A percentile compares a stretch with the other conserved stretches of the same genome.
Conservation (phyloP, 2,888 invertebrate genomes). For the Eurytoma californica region DNA sequence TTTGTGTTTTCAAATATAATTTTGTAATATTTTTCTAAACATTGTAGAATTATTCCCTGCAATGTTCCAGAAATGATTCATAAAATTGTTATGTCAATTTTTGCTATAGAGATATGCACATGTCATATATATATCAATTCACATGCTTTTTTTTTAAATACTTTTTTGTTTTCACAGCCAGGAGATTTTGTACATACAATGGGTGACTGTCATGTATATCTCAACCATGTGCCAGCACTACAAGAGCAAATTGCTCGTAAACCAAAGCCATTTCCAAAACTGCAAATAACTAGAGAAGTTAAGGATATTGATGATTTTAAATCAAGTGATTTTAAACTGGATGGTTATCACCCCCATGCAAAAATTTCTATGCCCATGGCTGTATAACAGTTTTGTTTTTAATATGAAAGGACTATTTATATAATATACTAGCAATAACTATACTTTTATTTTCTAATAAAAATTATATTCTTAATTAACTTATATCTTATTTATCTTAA, state of each 20-base stretch:
- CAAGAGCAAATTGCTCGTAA: slow-evolving; percentile 86
- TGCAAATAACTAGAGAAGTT: slow-evolving; percentile 85
- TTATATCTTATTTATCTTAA: slow-evolving; percentile 63
- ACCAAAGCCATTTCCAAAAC: slow-evolving; percentile 89
- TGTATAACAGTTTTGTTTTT: slow-evolving; percentile 76
- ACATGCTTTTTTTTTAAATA: background rate
- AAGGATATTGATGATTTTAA: slow-evolving; percentile 90
- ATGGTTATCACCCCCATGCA: slow-evolving; percentile 90
- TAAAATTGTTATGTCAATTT: slow-evolving; percentile 11
- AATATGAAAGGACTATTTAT: slow-evolving; percentile 42
- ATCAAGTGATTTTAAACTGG: slow-evolving; percentile 89
- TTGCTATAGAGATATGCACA: slow-evolving; percentile 5
- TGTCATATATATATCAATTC: background rate
- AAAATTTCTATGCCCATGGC: slow-evolving; percentile 97
- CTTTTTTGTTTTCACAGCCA: slow-evolving; percentile 77
- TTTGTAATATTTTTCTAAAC: background rate
- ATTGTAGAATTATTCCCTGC: slow-evolving; percentile 23
- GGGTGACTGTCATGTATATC: slow-evolving; percentile 96
- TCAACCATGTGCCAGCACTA: slow-evolving; percentile 91
- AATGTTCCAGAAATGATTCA: slow-evolving; percentile 31
- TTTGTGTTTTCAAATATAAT: background rate
- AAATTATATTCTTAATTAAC: slow-evolving; percentile 70
- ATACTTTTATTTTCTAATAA: slow-evolving; percentile 69
- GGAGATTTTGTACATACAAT: slow-evolving; percentile 96
- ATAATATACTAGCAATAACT: slow-evolving; percentile 61